Evolutionary conservation across 2,797 vertebrate species (phyloP), one percentile per base, ranked within the genome.

Genomic region (Anomalospiza imberbis): DNA sequence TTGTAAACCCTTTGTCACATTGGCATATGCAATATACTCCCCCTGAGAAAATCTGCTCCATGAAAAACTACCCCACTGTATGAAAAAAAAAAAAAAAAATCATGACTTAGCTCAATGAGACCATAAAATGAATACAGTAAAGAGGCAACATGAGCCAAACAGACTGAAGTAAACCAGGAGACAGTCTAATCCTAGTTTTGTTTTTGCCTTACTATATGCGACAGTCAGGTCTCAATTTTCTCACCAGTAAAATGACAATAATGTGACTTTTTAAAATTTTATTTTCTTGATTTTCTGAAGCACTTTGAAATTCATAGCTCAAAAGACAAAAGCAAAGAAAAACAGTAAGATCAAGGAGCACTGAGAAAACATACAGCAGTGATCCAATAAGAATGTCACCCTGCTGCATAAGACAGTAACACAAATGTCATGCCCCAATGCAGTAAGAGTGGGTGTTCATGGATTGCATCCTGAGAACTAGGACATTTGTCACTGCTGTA

Each of bases 311-410:
- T 73, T 74, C 24, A 29, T 38, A 62, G 36, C 6, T 82, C 22
- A 93, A 93, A 86, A 96, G 76, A 63, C 25, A 78, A 82, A 80
- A 88, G 44, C 36, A 67, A 85, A 79, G 54, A 57, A 71, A 91
- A 95, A 20, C 29, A 47, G 8, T 13, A 61, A 87, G 72, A 62
- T 77, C 50, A 68, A 87, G 61, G 32, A 89, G 36, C 57, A 62
- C 25, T 54, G 44, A 90, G 44, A 54, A 78, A 77, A 85, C 21
- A 77, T 26, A 60, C 0, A 0, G 60, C 10, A 78, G 38, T 53
- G 76, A 72, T 91, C 28, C 31, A 89, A 1, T 54, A 74, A 74
- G 60, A 48, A 38, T 75, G 72, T 60, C 51, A 92, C 21, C 24
- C 62, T 85, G 47, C 45, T 83, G 40, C 40, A n/a, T 32, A 88